Percentiles rank a stretch among this genome's conserved stretches.
Evolutionary conservation across 37 sponge, comb jelly and placozoan species (phyloP).

Genomic region (Chondrilla cf. caribensis): DNA sequence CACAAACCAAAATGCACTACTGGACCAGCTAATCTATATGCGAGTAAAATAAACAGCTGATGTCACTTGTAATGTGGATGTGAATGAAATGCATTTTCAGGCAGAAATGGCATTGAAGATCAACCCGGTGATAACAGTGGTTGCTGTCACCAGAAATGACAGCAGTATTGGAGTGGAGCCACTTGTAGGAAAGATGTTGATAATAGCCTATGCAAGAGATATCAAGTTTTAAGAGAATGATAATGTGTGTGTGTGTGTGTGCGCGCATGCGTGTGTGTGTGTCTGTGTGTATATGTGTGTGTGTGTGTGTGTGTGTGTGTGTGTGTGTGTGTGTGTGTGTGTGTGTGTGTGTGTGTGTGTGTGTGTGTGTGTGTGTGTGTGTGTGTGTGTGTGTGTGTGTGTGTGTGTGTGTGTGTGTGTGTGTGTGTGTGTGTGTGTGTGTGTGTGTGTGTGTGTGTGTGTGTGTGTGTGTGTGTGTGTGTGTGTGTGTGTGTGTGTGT

Average conservation of each 20-base stretch:
- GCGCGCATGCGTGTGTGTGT: neutral
- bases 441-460: conserved; percentile 16
- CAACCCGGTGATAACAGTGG: no score
- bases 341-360: conserved; percentile 40
- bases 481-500: conserved; percentile 1
- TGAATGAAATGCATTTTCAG: no score
- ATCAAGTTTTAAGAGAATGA: neutral
- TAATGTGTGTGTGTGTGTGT: neutral
- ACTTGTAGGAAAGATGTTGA: no score
- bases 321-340: conserved; percentile 24
- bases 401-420: neutral
- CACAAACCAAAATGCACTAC: no score
- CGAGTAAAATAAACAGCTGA: no score
- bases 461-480: conserved; percentile 2
- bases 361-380: conserved; percentile 26
- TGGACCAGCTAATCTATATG: no score
- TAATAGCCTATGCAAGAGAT: no score
- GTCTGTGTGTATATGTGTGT: neutral
- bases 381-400: conserved; percentile 15
- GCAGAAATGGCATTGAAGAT: no score
- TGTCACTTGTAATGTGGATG: no score
- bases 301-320: conserved; percentile 21
- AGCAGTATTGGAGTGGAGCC: no score
- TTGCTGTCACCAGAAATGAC: no score
- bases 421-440: conserved; percentile 14